phyloP scores from a whole-genome alignment of 2,113 vertebrate species.

The Morone chrysops region DNA sequence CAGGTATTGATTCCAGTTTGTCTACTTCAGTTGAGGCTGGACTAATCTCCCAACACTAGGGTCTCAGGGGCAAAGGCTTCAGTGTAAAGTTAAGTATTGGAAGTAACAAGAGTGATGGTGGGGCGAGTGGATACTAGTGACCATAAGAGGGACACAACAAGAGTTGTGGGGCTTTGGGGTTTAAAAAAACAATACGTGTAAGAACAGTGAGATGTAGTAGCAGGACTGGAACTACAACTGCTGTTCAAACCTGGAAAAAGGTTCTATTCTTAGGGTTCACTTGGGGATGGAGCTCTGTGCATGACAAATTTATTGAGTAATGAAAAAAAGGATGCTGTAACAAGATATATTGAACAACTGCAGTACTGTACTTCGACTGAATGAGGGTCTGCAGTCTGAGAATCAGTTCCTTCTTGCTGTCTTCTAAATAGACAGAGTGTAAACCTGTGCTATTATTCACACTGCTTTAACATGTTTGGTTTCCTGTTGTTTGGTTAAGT shows the following conservation, averaged over 20 bases:
- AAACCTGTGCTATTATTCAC: slow-evolving; percentile 8
- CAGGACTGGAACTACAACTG: slow-evolving; percentile 3
- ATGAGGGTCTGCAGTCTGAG: neutral
- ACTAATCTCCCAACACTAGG: slow-evolving; percentile 71
- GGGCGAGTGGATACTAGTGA: slow-evolving; percentile 52
- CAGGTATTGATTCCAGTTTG: slow-evolving; percentile 80
- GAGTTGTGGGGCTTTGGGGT: slow-evolving; percentile 49
- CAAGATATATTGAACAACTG: slow-evolving; percentile 21
- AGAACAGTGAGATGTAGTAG: slow-evolving; percentile 25
- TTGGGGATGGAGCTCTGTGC: slow-evolving; percentile 25
- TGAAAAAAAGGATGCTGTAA: slow-evolving; percentile 30
- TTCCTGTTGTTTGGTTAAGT: slow-evolving; percentile 40
- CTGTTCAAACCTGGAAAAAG: slow-evolving; percentile 19
- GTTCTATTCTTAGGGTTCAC: slow-evolving; percentile 36
- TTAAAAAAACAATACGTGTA: slow-evolving; percentile 39
- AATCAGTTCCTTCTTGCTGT: slow-evolving; percentile 5
- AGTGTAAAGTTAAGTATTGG: slow-evolving; percentile 70
- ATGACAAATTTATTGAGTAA: slow-evolving; percentile 41
- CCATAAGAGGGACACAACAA: slow-evolving; percentile 36
- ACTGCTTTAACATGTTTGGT: slow-evolving; percentile 19
- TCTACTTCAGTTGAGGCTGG: slow-evolving; percentile 72
- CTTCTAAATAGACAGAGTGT: slow-evolving; percentile 14
- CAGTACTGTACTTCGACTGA: neutral
- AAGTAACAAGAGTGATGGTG: slow-evolving; percentile 62
- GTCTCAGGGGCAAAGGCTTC: slow-evolving; percentile 66